phyloP scores from a whole-genome alignment of 2,888 invertebrate species.

The Syrista parreyssii region DNA sequence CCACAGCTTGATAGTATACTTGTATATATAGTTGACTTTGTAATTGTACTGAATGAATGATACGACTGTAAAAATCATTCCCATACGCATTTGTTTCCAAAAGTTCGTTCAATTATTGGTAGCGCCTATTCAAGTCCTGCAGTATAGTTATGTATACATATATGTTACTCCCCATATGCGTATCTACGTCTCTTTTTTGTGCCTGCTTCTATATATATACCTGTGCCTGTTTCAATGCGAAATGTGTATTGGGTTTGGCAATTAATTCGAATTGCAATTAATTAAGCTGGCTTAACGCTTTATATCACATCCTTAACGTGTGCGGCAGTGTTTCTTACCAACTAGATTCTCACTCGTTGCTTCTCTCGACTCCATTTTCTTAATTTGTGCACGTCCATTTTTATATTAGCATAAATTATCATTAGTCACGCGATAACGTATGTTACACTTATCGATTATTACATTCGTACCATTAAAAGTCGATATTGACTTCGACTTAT shows the following conservation, averaged over 20 bases:
- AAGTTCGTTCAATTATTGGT: background rate
- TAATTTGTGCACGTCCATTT: background rate
- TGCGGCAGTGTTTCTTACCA: constrained; percentile 51
- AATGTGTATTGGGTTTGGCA: background rate
- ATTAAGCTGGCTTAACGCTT: constrained; percentile 45
- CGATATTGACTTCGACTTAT: background rate
- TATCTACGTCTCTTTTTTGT: background rate
- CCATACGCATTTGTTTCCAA: background rate
- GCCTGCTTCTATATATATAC: background rate
- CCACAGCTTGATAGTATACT: background rate
- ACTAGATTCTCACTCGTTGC: constrained; percentile 16
- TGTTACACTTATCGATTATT: background rate
- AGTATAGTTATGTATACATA: background rate
- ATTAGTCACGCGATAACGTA: background rate
- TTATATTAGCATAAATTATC: background rate
- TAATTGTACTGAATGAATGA: background rate
- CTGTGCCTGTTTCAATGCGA: background rate
- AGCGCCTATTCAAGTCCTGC: background rate
- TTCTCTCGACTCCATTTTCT: background rate
- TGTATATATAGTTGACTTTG: background rate
- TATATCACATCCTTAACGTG: constrained; percentile 57
- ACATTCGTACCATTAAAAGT: background rate
- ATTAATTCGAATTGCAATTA: constrained; percentile 4
- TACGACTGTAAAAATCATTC: background rate
- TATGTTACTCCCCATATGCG: background rate